Base-by-base conservation (phyloP, 2,113 vertebrate genomes). In the Esox niger region DNA sequence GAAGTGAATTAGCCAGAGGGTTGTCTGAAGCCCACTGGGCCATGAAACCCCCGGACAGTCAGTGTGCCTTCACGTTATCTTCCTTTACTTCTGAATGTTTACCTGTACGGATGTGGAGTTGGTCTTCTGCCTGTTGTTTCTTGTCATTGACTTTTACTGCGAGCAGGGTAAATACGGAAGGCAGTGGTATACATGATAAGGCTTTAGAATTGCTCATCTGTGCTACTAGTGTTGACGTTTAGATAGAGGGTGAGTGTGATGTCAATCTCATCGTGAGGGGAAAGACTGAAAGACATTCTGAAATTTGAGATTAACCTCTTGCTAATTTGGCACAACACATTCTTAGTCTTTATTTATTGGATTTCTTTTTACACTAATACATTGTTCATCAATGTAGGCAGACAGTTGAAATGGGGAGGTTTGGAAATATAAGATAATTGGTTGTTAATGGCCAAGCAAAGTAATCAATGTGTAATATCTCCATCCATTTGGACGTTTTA, bases 71-170 rank as follows among this genome's bases (percentile, higher is more conserved):
- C 62, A 67, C 76, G 43, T 87, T 88, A 86, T 91, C 87, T 70
- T 64, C 43, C 21, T 30, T 61, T 66, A 54, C 76, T 74, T 82
- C 63, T 64, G 65, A 4, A 26, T 84, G 82, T 90, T 88, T 91
- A 71, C 83, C 76, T 55, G 25, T 69, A 80, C 74, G 83, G 70
- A 76, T 69, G 63, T 73, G 2, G 32, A 78, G 66, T 86, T 87
- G 81, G 73, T 82, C 82, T 82, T 82, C 79, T 46, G 70, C 70
- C 69, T 71, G 64, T 71, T 86, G 81, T 86, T 84, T 86, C 81
- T 84, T 83, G 71, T 77, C 84, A 76, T 88, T 85, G 84, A 79
- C 73, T 90, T 91, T 92, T 90, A 90, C 82, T 55, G 79, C 62
- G 32, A 6, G 66, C 33, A 38, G 72, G 76, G 77, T 65, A 61